A percentile compares a stretch with the other conserved stretches of the same genome.
phyloP scores from a whole-genome alignment of 2,888 invertebrate genomes.

The Amorpha juglandis region DNA sequence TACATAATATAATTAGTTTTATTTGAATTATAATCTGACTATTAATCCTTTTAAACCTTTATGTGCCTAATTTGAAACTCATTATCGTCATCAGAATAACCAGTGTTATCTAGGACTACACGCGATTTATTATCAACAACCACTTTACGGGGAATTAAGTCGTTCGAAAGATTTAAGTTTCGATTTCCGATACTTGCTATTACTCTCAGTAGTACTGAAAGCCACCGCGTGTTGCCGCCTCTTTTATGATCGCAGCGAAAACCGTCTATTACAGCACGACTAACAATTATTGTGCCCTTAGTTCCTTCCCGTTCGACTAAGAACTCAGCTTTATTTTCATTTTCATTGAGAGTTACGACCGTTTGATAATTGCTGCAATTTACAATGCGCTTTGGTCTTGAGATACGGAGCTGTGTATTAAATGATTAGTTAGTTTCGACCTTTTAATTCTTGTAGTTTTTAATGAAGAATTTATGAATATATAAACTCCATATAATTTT shows the following conservation, averaged over 20 bases:
- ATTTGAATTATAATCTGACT: too few species aligned
- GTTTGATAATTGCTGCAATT: constrained; percentile 60
- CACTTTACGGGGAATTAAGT: constrained; percentile 10
- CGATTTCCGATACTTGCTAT: constrained; percentile 24
- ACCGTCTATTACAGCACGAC: constrained; percentile 53
- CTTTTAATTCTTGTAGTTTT: background rate
- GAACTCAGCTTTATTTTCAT: constrained; percentile 53
- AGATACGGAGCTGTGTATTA: constrained; percentile 37
- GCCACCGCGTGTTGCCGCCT: constrained; percentile 38
- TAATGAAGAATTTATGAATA: background rate
- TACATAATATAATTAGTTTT: too few species aligned
- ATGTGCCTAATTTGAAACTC: constrained; percentile 3
- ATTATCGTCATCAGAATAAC: constrained; percentile 1
- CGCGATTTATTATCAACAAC: constrained; percentile 1
- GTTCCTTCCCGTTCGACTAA: constrained; percentile 52
- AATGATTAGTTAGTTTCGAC: background rate
- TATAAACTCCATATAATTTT: background rate
- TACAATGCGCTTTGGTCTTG: constrained; percentile 41
- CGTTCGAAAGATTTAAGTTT: constrained; percentile 22
- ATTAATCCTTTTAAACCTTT: background rate
- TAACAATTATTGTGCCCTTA: constrained; percentile 58
- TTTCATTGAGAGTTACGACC: constrained; percentile 57
- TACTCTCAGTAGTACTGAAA: constrained; percentile 27
- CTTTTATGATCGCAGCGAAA: constrained; percentile 55
- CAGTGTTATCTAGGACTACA: background rate